Evolutionary conservation across 2,797 vertebrate species (phyloP).

Genomic region (Amniataba percoides): DNA sequence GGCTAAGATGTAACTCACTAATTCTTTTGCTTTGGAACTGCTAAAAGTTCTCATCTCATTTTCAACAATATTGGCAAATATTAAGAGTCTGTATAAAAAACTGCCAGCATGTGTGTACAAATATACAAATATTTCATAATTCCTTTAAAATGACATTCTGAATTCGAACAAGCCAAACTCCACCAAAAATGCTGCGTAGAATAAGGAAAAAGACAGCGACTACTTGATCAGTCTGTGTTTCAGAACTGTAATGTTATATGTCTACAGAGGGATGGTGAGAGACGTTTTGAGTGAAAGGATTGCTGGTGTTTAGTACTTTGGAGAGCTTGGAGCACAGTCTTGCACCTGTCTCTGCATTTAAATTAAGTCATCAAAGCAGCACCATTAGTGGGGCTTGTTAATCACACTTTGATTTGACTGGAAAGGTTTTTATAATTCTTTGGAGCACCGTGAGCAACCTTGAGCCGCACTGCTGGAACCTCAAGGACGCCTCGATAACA

Average conservation of each 20-base stretch:
- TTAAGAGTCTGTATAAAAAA: background rate
- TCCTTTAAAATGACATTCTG: too few species aligned
- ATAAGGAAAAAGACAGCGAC: background rate
- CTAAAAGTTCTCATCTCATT: background rate
- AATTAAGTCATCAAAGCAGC: slow-evolving; percentile 75
- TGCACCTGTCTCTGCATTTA: slow-evolving; percentile 76
- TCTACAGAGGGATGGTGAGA: background rate
- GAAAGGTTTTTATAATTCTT: slow-evolving; percentile 46
- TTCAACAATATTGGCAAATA: background rate
- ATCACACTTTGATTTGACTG: slow-evolving; percentile 68
- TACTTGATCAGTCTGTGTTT: slow-evolving; percentile 1
- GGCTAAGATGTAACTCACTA: background rate
- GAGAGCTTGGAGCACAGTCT: slow-evolving; percentile 49
- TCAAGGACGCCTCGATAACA: slow-evolving; percentile 41
- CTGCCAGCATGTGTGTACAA: background rate
- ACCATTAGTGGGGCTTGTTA: slow-evolving; percentile 64
- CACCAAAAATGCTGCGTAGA: too few species aligned
- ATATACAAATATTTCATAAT: background rate
- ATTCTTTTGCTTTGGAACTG: background rate
- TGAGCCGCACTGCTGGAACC: slow-evolving; percentile 29
- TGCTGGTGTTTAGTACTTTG: slow-evolving; percentile 26
- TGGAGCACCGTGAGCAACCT: slow-evolving; percentile 43
- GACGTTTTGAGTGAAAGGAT: slow-evolving; percentile 23
- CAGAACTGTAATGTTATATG: background rate
- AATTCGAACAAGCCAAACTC: too few species aligned